These are phyloP conservation scores for Amphipoea lucens DNA, from an alignment of 2,888 invertebrate genomes.

Conservation along the genomic window DNA sequence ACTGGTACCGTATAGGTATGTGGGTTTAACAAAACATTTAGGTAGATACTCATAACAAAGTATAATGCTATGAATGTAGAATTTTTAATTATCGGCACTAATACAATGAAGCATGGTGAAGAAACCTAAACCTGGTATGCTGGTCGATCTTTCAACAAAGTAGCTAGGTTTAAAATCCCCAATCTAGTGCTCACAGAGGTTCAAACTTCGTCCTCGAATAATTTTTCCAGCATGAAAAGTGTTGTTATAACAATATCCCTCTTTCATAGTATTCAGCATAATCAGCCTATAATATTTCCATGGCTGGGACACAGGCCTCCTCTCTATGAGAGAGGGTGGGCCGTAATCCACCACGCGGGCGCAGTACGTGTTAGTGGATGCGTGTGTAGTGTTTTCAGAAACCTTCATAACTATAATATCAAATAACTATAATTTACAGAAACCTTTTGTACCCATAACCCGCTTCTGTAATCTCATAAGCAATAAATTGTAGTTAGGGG, in stretches of 20 bases:
- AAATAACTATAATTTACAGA: constrained; percentile 14
- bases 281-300: not conserved
- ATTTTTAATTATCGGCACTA: not conserved
- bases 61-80: not conserved
- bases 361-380: not conserved
- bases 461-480: constrained; percentile 42
- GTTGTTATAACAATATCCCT: not conserved
- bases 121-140: not conserved
- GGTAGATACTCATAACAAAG: too few species aligned
- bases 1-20: too few species aligned
- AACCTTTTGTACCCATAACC: constrained; percentile 41
- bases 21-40: too few species aligned
- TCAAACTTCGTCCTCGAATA: not conserved
- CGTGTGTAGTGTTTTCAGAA: not conserved
- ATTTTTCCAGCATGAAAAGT: not conserved
- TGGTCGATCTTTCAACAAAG: not conserved
- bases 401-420: constrained; percentile 21
- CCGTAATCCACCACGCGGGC: not conserved
- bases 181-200: not conserved
- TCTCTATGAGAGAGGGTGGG: not conserved
- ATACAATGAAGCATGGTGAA: not conserved
- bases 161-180: not conserved
- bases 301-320: not conserved
- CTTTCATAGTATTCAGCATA: not conserved
- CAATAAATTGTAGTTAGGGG: constrained; percentile 73